Evolutionary conservation across 2,113 vertebrate species (phyloP).

Genomic region (Bambusicola thoracicus): DNA sequence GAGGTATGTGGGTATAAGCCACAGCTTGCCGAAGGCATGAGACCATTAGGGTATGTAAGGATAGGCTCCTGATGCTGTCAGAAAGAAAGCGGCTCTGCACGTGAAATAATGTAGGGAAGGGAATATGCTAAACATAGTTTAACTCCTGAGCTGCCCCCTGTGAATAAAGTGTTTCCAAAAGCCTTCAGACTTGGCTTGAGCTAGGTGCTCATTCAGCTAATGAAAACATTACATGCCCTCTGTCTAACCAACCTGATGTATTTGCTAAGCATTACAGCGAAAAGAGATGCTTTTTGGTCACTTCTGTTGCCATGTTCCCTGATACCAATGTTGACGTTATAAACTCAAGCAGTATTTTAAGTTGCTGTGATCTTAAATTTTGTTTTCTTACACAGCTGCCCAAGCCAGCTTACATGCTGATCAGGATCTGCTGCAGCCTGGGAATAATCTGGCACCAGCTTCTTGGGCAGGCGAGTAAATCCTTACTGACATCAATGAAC

Average conservation of each 20-base stretch:
- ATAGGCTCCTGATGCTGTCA: not conserved
- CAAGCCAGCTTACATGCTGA: constrained; percentile 34
- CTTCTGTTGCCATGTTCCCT: not conserved
- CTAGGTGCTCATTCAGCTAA: constrained; percentile 3
- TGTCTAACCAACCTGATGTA: not conserved
- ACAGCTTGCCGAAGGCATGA: constrained; percentile 24
- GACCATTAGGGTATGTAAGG: not conserved
- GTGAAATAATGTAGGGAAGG: not conserved
- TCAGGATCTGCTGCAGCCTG: constrained; percentile 44
- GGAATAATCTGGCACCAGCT: constrained; percentile 55
- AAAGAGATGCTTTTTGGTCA: not conserved
- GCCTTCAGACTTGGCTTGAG: constrained; percentile 1
- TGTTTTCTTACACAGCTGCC: constrained; percentile 29
- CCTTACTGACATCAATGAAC: constrained; percentile 64
- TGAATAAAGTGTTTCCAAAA: constrained; percentile 31
- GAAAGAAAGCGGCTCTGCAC: not conserved
- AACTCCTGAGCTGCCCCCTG: not conserved
- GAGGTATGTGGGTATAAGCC: constrained; percentile 1
- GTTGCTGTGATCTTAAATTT: constrained; percentile 44
- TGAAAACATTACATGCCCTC: not conserved
- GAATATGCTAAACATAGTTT: constrained; percentile 1
- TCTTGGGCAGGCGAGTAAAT: constrained; percentile 58
- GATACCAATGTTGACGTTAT: not conserved
- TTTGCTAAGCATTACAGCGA: not conserved
- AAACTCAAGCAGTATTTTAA: not conserved